phyloP scores from a whole-genome alignment of 2,888 invertebrate genomes.

The Catocala nupta region DNA sequence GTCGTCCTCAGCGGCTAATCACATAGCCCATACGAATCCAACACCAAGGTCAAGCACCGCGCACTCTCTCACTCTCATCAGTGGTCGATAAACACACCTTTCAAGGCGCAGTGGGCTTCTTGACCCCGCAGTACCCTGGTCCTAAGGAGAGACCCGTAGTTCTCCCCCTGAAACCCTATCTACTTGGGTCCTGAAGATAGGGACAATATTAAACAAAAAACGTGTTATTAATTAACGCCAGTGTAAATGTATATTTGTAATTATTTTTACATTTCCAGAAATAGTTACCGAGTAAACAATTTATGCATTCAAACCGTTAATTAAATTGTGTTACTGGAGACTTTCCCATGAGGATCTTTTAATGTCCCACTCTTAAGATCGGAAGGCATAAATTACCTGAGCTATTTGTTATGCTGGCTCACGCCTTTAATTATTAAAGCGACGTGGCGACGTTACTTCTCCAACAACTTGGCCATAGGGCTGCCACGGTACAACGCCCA shows the following conservation, averaged over 20 bases:
- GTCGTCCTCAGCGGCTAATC: too few relatives aligned
- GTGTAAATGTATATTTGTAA: conserved; percentile 50
- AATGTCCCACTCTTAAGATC: conserved; percentile 76
- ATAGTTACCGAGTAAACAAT: conserved; percentile 18
- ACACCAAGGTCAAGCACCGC: too few relatives aligned
- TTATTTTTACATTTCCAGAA: conserved; percentile 30
- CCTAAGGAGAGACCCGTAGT: too few relatives aligned
- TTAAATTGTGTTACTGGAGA: conserved; percentile 70
- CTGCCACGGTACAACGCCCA: conserved; percentile 25
- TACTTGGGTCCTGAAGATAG: too few relatives aligned
- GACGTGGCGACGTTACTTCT: conserved; percentile 25
- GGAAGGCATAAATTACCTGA: conserved; percentile 75
- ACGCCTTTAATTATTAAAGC: conserved; percentile 55
- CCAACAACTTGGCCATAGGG: conserved; percentile 32
- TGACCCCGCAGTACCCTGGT: too few relatives aligned
- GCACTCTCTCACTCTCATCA: too few relatives aligned
- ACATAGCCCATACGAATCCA: too few relatives aligned
- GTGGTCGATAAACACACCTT: too few relatives aligned
- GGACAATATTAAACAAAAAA: neutral
- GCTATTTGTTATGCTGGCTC: conserved; percentile 77
- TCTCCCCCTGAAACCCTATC: too few relatives aligned
- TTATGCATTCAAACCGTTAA: conserved; percentile 63
- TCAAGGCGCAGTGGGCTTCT: too few relatives aligned
- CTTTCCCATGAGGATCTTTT: conserved; percentile 73
- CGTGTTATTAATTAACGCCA: conserved; percentile 20